Conservation (phyloP, 2,113 vertebrate genomes). For the Pipra filicauda region DNA sequence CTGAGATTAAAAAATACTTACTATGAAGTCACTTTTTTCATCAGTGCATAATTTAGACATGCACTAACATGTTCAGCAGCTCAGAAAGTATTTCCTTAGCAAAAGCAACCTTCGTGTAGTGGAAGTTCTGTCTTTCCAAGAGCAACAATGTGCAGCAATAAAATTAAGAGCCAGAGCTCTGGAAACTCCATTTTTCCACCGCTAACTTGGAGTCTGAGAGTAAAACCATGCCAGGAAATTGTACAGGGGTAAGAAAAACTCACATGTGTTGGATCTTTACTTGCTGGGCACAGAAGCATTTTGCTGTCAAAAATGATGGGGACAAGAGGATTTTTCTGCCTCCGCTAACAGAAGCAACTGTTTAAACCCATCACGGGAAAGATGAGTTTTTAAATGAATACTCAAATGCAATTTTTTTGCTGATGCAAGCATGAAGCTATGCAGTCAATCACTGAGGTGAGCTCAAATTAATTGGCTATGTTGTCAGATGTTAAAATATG, state of each 20-base stretch:
- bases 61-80: conserved; percentile 14
- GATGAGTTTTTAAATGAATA: neutral
- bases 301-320: neutral
- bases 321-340: neutral
- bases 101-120: neutral
- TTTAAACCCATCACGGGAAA: neutral
- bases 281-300: neutral
- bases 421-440: neutral
- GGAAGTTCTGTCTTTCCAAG: conserved; percentile 56
- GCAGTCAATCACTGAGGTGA: neutral
- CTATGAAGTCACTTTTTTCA: conserved; percentile 52
- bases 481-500: conserved; percentile 5
- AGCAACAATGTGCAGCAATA: conserved; percentile 33
- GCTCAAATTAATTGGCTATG: neutral
- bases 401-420: neutral
- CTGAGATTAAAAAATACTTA: conserved; percentile 35
- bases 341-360: neutral
- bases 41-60: conserved; percentile 10
- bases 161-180: conserved; percentile 43
- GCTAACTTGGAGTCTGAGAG: neutral
- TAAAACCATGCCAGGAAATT: conserved; percentile 25
- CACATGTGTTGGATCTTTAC: neutral
- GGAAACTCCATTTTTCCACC: conserved; percentile 21
- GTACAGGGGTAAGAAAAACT: neutral
- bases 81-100: conserved; percentile 43